Percentiles rank a stretch among this genome's conserved stretches.
These are phyloP conservation scores for Anthopleura xanthogrammica DNA, from an alignment of 92 coral and sea anemone genomes.

Conservation along the genomic window DNA sequence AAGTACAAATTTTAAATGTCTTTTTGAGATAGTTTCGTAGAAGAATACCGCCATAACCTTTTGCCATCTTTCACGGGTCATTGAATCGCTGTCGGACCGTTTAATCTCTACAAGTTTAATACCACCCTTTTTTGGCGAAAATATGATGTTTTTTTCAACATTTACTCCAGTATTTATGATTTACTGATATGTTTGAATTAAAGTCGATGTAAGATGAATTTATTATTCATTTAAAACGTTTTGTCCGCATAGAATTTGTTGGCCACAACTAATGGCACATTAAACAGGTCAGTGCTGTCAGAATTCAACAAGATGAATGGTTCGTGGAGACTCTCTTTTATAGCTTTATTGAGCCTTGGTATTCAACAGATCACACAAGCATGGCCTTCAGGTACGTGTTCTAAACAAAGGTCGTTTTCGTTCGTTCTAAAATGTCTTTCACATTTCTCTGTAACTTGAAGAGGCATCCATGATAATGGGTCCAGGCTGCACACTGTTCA, in stretches of 20 bases:
- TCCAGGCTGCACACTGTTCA: too few species aligned
- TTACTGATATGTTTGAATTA: background rate
- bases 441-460: too few species aligned
- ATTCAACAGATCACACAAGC: background rate
- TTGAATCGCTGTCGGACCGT: too few species aligned
- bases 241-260: background rate
- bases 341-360: background rate
- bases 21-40: background rate
- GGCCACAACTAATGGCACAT: background rate
- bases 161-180: background rate
- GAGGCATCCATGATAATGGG: too few species aligned
- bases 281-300: background rate
- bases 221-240: background rate
- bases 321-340: background rate
- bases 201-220: background rate
- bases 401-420: too few species aligned
- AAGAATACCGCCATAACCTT: background rate
- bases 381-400: background rate
- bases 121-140: too few species aligned
- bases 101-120: too few species aligned
- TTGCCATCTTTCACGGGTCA: too few species aligned
- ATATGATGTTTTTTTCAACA: too few species aligned
- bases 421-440: too few species aligned
- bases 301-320: background rate
- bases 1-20: background rate